Evolutionary conservation across 2,888 invertebrate species (phyloP).

Genomic region (Coleophora deauratella): DNA sequence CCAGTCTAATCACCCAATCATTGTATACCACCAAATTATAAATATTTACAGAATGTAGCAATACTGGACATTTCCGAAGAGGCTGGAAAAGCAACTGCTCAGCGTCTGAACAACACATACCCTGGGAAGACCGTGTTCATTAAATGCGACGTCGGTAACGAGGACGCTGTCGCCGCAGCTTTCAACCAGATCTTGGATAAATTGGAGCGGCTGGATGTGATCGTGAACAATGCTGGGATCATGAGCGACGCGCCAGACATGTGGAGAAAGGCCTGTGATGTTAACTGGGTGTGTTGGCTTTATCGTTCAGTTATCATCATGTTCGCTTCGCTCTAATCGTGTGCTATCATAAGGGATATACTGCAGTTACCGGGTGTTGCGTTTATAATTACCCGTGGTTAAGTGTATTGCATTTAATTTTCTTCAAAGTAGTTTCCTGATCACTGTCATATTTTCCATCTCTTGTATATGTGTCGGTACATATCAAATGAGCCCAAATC

Average conservation of each 20-base stretch:
- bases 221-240: constrained; percentile 43
- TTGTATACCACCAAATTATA: too few relatives aligned
- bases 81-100: constrained; percentile 23
- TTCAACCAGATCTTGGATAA: constrained; percentile 26
- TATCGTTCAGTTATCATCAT: not conserved
- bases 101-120: constrained; percentile 24
- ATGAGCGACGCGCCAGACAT: constrained; percentile 29
- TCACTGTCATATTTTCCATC: too few relatives aligned
- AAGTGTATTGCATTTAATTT: constrained; percentile 2
- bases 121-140: constrained; percentile 28
- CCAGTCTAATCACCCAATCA: too few relatives aligned
- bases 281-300: constrained; percentile 32
- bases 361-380: too few relatives aligned
- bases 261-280: constrained; percentile 33
- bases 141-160: constrained; percentile 38
- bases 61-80: constrained; percentile 34
- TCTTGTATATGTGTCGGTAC: too few relatives aligned
- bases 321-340: not conserved
- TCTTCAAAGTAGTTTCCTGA: too few relatives aligned
- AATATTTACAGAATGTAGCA: constrained; percentile 25
- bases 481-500: too few relatives aligned
- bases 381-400: too few relatives aligned
- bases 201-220: constrained; percentile 32
- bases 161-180: constrained; percentile 24
- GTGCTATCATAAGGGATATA: too few relatives aligned